Evolutionary conservation across 2,113 vertebrate species (phyloP), one percentile per base, ranked within the genome.

Genomic region (Megaleporinus macrocephalus): DNA sequence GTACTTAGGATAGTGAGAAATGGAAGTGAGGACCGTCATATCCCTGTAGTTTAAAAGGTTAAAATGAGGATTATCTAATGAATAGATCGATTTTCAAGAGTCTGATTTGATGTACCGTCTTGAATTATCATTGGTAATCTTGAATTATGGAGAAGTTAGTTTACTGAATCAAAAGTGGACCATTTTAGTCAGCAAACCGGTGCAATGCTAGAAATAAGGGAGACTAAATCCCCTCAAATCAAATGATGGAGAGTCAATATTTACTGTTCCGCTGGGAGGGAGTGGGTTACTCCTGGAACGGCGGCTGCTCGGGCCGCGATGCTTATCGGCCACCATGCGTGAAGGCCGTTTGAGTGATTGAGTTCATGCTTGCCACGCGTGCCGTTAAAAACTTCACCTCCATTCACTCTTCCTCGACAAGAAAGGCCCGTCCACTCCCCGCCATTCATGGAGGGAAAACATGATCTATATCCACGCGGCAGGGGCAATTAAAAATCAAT

Each of bases 401-500:
- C 36, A 18, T 59, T 49, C 18, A 55, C 49, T 70, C 53, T 22
- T 82, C 59, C 73, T 55, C 62, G 24, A 65, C 16, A 29, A 51
- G 36, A 77, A 49, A 72, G 51, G 44, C 20, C 41, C 14, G 57
- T 65, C 55, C 63, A 65, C 59, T 68, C 41, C 51, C 87, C 87
- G 73, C 80, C 81, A 85, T 81, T 83, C 90, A 84, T 73, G 57
- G 2, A 36, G 53, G 86, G 88, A 91, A 90, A 92, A 92, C 91
- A 91, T 92, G 91, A 95, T 94, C 90, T 93, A 92, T 94, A 92
- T 92, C 91, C 90, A 89, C 86, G 89, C 86, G 84, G 88, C 88
- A 85, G 87, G 89, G 92, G 93, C 93, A 95, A 94, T 94, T 94
- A 93, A 94, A 95, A 94, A 93, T 90, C 93, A 93, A 94, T 95